phyloP scores from a whole-genome alignment of 2,113 vertebrate genomes.

The Hirundichthys speculiger region DNA sequence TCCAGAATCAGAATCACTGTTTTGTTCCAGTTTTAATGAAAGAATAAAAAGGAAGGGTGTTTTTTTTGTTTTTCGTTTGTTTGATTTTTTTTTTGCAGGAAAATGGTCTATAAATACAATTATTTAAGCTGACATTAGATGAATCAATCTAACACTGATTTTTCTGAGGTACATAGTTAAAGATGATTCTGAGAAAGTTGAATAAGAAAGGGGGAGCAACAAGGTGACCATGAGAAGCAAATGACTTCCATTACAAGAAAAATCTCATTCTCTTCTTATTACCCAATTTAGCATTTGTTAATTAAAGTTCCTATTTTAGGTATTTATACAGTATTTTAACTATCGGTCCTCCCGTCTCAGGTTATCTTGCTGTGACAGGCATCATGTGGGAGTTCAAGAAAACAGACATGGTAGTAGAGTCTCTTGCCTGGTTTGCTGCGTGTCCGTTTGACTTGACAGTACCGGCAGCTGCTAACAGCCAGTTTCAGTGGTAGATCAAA shows the following conservation, averaged over 20 bases:
- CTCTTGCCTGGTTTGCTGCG: constrained; percentile 56
- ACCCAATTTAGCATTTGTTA: constrained; percentile 57
- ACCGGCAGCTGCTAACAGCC: constrained; percentile 60
- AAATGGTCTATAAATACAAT: constrained; percentile 56
- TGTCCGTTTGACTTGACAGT: constrained; percentile 71
- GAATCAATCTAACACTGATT: constrained; percentile 66
- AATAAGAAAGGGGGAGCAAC: constrained; percentile 54
- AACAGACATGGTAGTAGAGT: constrained; percentile 52
- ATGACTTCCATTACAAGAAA: constrained; percentile 64
- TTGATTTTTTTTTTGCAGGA: no score
- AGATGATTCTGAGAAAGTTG: constrained; percentile 37
- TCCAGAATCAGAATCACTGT: constrained; percentile 58
- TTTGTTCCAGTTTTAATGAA: constrained; percentile 61
- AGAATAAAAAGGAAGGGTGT: constrained; percentile 28
- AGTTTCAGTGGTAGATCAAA: constrained; percentile 37
- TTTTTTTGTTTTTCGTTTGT: constrained; percentile 4
- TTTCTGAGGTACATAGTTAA: constrained; percentile 72
- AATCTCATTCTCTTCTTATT: constrained; percentile 41
- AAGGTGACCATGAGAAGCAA: constrained; percentile 58
- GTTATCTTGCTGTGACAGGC: constrained; percentile 47
- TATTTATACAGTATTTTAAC: constrained; percentile 33
- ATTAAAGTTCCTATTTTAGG: constrained; percentile 27
- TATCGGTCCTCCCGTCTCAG: constrained; percentile 44
- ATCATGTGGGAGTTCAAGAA: constrained; percentile 56
- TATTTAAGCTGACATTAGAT: constrained; percentile 52